Conservation (phyloP, 2,888 invertebrate genomes). For the Rhagonycha fulva region DNA sequence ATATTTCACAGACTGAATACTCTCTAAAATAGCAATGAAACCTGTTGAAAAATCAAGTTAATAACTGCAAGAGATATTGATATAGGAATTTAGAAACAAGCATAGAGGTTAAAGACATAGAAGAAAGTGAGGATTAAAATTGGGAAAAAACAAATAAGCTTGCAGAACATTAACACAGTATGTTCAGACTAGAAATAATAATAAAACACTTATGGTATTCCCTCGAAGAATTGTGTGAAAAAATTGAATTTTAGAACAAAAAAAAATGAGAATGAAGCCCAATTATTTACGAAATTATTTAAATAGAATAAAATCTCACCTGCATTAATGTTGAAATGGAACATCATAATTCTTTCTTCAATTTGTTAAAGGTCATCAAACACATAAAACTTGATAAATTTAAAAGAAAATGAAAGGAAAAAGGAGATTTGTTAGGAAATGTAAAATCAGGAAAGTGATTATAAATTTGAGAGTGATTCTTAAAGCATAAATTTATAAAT, state of each 20-base stretch:
- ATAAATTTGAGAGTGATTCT: background rate
- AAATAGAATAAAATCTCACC: background rate
- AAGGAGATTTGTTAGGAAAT: background rate
- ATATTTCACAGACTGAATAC: no score
- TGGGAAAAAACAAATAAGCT: background rate
- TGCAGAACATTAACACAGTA: background rate
- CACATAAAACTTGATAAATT: conserved; percentile 2
- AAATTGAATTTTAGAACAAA: background rate
- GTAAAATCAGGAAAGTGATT: background rate
- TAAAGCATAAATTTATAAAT: conserved; percentile 33
- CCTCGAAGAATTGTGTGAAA: no score
- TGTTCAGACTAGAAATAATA: background rate
- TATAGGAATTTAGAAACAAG: background rate
- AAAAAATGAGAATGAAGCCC: background rate
- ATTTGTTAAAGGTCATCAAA: conserved; percentile 1
- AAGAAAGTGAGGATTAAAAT: background rate
- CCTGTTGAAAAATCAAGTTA: background rate
- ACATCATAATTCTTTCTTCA: background rate
- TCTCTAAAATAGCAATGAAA: background rate
- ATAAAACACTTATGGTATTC: background rate
- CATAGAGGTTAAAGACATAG: background rate
- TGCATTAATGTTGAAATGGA: background rate
- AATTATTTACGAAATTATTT: background rate
- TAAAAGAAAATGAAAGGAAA: background rate
- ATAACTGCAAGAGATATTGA: background rate